Evolutionary conservation across 2,797 vertebrate species (phyloP), one percentile per base, ranked within the genome.

Genomic region (Sebastes reedi): DNA sequence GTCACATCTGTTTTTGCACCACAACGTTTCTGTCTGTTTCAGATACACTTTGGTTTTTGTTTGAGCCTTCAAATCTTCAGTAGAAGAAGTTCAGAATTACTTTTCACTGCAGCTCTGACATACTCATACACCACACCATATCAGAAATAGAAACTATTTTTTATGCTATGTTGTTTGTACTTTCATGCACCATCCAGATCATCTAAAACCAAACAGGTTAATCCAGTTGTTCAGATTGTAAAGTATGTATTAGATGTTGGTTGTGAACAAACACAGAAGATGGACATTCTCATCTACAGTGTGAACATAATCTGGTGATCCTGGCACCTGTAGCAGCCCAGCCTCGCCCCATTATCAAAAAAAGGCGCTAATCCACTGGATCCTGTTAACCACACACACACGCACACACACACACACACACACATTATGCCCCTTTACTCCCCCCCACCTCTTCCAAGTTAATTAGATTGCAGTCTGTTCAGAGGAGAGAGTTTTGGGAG

Each of bases 381-480:
- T 92, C 88, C 85, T 79, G 81, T 81, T 85, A 83, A 86, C 67
- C 75, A 80, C 60, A 79, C 75, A 84, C 80, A 68, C 54, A 36
- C 72, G 29, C 62, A 32, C 52, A 16, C 62, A 65, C 29, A 29
- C 67, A 50, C 29, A 29, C 67, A 50, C 16, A 54, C 20, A 34
- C 29, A 52, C 75, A 34, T 24, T 6, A 16, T 18, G 3, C 32
- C 27, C 55, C 12, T 34, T 20, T 14, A 12, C 6, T 32, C 30
- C 9, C 30, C 30, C 50, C 27, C 42, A 8, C 52, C 66, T 54
- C 52, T 11, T 68, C 27, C 22, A 30, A 78, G 79, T 81, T 93
- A 91, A 91, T 93, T 87, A 92, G 84, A 91, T 80, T 84, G 84
- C 90, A 84, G 85, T 81, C 85, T 76, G 83, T 80, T 89, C 60